phyloP scores from a whole-genome alignment of 2,797 vertebrate species.

The Odontamblyopus lacepedii region DNA sequence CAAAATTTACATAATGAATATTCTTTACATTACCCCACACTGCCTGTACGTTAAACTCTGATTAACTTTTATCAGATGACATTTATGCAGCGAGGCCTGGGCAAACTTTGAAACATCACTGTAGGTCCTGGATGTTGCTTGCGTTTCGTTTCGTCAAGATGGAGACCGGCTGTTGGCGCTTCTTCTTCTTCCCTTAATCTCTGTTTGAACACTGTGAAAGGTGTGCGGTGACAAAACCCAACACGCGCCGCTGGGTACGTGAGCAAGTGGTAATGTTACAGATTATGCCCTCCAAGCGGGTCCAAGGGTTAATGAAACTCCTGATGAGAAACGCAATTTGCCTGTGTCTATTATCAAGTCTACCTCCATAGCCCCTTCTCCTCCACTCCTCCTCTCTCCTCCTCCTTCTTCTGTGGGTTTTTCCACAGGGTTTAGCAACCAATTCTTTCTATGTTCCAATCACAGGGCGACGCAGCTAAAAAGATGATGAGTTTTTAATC shows the following conservation, averaged over 20 bases:
- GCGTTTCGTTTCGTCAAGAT: conserved; percentile 11
- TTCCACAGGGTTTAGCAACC: conserved; percentile 64
- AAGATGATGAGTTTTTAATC: conserved; percentile 85
- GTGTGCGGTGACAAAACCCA: conserved; percentile 58
- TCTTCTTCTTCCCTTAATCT: conserved; percentile 1
- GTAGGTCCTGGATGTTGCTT: conserved; percentile 29
- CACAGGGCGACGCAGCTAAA: conserved; percentile 54
- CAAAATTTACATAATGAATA: neutral
- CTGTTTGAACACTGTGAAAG: conserved; percentile 61
- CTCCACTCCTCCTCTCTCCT: too few relatives aligned
- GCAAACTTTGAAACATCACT: conserved; percentile 11
- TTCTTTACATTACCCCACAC: neutral
- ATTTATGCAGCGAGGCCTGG: conserved; percentile 4
- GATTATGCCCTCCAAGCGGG: conserved; percentile 79
- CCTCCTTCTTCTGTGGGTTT: conserved; percentile 20
- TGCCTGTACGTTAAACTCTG: neutral
- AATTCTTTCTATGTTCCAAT: conserved; percentile 38
- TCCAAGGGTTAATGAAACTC: conserved; percentile 84
- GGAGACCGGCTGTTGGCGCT: conserved; percentile 32
- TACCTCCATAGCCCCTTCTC: conserved; percentile 46
- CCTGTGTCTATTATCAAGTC: conserved; percentile 80
- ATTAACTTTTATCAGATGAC: conserved; percentile 13
- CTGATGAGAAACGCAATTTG: conserved; percentile 84
- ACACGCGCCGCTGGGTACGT: conserved; percentile 64
- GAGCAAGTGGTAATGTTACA: conserved; percentile 82